Evolutionary conservation across 2,888 invertebrate genomes (phyloP), one percentile per base, ranked within the genome.

Genomic region (Lapara coniferarum): DNA sequence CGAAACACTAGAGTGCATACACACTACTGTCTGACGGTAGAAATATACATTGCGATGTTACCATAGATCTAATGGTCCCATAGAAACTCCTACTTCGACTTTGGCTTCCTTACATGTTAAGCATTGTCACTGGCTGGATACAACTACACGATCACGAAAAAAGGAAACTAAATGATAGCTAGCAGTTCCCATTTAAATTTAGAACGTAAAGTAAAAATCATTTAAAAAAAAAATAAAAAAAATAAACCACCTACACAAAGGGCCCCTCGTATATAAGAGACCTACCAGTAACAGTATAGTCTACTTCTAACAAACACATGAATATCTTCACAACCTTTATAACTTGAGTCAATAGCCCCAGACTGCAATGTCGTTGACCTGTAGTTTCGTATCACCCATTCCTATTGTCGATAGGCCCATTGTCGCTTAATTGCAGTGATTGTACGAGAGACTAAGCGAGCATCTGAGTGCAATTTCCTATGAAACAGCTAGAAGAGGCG

Each of bases 21-120:
- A 25, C 25, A 25, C 25, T 25, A 25, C 25, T 25, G 1, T 2
- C 25, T 25, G 25, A 1, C 1, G 25, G 25, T 25, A 25, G 25
- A 25, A 25, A 25, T 25, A 25, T 2, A 25, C 25, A 25, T 25
- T 25, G 77, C 7, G 88, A 77, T 6, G 90, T 87, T 70, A 86
- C 87, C 82, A 92, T 75, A 3, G 93, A 91, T 16, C 93, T 82
- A 72, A 93, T 92, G 2, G 93, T 93, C 16, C 93, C 93, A 71
- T 92, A 92, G 73, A 89, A 76, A 74, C 83, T 92, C 73, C 89
- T 84, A 70, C 80, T 89, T 51, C 89, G 87, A 37, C 88, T 86
- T 67, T 87, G 88, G 66, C 78, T 88, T 63, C 85, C 83, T 72
- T 93, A 92, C 85, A 91, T 85, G 74, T 87, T 91, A 72, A 91